These are phyloP conservation scores for Lipotes vexillifer DNA, from an alignment of 2,113 vertebrate genomes.

Conservation along the genomic window DNA sequence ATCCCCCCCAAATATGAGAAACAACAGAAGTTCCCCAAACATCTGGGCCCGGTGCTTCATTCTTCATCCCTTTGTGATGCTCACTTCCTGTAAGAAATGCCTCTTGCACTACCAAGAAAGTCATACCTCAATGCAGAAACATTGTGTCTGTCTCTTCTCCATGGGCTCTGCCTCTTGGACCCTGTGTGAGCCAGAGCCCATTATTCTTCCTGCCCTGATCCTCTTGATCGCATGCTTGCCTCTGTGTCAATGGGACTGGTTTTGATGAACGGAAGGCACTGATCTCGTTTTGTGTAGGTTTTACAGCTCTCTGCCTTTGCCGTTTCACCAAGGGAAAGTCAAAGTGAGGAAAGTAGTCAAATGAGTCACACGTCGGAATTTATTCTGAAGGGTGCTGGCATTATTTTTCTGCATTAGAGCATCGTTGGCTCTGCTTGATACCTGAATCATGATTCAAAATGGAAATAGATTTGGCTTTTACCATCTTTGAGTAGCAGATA, in stretches of 20 bases:
- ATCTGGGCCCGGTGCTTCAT: neutral
- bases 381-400: neutral
- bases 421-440: neutral
- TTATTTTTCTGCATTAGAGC: neutral
- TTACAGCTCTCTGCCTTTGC: constrained; percentile 35
- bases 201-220: neutral
- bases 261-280: neutral
- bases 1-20: neutral
- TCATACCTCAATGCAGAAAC: neutral
- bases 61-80: neutral
- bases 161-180: neutral
- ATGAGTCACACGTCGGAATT: neutral
- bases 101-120: neutral
- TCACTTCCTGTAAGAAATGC: neutral
- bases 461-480: neutral
- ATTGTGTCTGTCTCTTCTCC: neutral
- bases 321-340: constrained; percentile 43
- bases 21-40: neutral
- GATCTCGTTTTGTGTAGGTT: constrained; percentile 36
- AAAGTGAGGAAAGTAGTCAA: neutral
- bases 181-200: neutral
- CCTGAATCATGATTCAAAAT: neutral
- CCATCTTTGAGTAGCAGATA: neutral
- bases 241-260: neutral
- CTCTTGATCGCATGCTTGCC: neutral